Evolutionary conservation across 2,888 invertebrate species (phyloP), one percentile per base, ranked within the genome.

Genomic region (Macrophya alboannulata): DNA sequence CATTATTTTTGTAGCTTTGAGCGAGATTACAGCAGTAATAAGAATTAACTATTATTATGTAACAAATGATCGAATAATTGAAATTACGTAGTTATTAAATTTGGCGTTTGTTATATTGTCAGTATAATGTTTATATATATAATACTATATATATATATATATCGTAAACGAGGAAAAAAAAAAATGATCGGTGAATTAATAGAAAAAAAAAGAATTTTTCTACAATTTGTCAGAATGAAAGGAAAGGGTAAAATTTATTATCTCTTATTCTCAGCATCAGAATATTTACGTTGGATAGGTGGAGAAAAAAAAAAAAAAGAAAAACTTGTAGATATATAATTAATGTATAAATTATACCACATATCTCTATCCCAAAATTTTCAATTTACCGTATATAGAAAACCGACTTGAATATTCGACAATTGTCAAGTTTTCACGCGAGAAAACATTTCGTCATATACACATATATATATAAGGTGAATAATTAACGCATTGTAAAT

Each of bases 261-360:
- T 51, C 51, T 51, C 51, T 51, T 74, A 45, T 45, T 74, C 74
- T 74, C 74, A 74, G 74, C 74, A 74, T 48, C 48, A 74, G 45
- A 74, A 37, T 9, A n/a, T 45, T 4, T 45, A 51, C 72, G 72
- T 72, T 77, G 51, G 21, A 77, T 77, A 51, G 51, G 31, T 51
- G 51, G 51, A 77, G 3, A 31, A 31, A 31, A 31, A 31, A 31
- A 31, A 31, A 31, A 31, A 31, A 31, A 3, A 31, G 3, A 31
- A 65, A 74, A 77, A 77, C 51, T 77, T 77, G 76, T 77, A 77
- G 76, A 77, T 77, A 77, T 77, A 77, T n/a, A n/a, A n/a, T 51
- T n/a, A 74, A 74, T 74, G 48, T 77, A 77, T 51, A 68, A 68
- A 77, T n/a, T n/a, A n/a, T 77, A 77, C 51, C 76, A 51, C 51